These are phyloP conservation scores for Octodonta nipae DNA, from an alignment of 2,888 invertebrate species.

Conservation along the genomic window DNA sequence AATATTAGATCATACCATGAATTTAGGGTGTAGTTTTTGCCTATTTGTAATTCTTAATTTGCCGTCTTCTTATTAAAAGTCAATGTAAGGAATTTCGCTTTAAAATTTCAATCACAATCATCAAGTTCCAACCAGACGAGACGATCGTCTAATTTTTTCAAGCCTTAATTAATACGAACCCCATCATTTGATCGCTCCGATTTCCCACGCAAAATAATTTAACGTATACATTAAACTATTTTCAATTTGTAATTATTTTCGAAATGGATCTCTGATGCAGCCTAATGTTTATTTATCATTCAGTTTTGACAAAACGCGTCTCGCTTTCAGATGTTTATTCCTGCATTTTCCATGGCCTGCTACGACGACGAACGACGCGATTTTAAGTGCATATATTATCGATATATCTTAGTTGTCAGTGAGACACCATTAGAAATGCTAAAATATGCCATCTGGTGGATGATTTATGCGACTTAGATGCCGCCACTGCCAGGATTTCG, in stretches of 20 bases:
- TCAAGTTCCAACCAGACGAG: no score
- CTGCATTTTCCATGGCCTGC: constrained; percentile 22
- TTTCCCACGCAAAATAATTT: constrained; percentile 21
- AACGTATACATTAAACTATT: constrained; percentile 21
- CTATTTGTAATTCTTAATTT: no score
- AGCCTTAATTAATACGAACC: constrained; percentile 12
- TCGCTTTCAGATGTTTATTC: constrained; percentile 24
- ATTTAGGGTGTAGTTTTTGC: no score
- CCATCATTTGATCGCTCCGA: constrained; percentile 9
- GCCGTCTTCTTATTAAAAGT: no score
- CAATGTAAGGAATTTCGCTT: no score
- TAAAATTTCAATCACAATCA: no score
- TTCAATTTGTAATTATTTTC: constrained; percentile 24
- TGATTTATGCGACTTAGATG: constrained; percentile 30
- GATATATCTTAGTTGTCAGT: constrained; percentile 36
- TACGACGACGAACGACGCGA: no score
- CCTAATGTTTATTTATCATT: constrained; percentile 5
- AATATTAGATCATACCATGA: no score
- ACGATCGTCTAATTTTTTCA: no score
- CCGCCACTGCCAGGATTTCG: constrained; percentile 15
- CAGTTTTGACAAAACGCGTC: constrained; percentile 9
- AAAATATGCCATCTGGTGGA: constrained; percentile 38
- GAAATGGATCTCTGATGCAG: not conserved
- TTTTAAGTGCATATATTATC: constrained; percentile 36
- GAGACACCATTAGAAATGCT: constrained; percentile 36